Conservation (phyloP, 2,113 vertebrate species). For the Tragelaphus scriptus region DNA sequence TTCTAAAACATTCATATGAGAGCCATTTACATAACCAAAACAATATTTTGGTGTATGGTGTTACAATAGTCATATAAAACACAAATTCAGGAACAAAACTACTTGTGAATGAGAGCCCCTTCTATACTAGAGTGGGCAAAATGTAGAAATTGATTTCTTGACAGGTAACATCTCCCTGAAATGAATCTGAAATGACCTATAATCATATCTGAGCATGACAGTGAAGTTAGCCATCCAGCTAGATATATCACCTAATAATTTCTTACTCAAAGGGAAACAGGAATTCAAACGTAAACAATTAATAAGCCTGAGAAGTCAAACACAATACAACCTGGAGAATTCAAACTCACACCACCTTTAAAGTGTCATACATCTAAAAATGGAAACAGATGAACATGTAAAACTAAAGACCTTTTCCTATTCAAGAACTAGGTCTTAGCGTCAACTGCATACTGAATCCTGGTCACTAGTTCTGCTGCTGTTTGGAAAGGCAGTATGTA, state of each 20-base stretch:
- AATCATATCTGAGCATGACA: background rate
- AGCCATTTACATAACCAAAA: background rate
- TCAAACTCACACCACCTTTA: background rate
- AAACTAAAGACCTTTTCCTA: background rate
- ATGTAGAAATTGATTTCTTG: background rate
- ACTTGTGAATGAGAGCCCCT: background rate
- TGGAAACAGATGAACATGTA: background rate
- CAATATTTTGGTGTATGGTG: background rate
- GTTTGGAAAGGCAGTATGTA: background rate
- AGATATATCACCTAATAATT: background rate
- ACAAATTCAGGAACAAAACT: background rate
- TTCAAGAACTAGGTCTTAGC: background rate
- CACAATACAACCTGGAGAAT: background rate
- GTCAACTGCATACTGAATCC: background rate
- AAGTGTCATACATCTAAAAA: background rate
- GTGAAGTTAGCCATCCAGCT: background rate
- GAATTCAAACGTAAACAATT: background rate
- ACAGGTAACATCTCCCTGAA: background rate
- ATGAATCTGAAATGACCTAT: background rate
- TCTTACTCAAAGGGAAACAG: background rate
- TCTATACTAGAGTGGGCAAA: background rate
- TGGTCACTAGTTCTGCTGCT: background rate
- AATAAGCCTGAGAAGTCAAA: background rate
- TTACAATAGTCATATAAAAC: background rate
- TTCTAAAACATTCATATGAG: background rate